Base-by-base conservation (phyloP, 2,797 vertebrate species). In the Labeo calbasu region DNA sequence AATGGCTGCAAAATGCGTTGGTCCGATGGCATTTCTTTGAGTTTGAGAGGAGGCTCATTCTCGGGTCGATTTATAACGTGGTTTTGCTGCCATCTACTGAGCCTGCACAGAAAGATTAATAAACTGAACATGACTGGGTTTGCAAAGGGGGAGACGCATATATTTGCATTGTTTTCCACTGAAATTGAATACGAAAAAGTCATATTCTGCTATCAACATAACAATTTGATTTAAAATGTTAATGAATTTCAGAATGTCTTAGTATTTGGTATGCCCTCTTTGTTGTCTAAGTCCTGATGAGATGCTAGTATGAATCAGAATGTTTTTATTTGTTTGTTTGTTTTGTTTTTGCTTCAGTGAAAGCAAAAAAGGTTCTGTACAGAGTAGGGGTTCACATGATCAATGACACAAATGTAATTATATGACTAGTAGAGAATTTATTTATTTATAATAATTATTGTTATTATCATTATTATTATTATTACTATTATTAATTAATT, bases 31-130 rank as follows among this genome's bases (percentile, higher is more conserved):
- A 61, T 77, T 57, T 80, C 3, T 32, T 59, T 12, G 32, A 48
- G 59, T 65, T 51, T 51, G 36, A 61, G 15, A 63, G 15, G 21
- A 73, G 19, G 21, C 28, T 66, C 9, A n/a, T 23, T 48, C 4
- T 25, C 28, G 17, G 6, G 40, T 55, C 65, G 66, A 50, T 70
- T 63, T 84, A 86, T 86, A 87, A 77, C 84, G 86, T 77, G 80
- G 50, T 84, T 85, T 50, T 89, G 87, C 88, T 89, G 88, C 88
- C 88, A 88, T 88, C 88, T 89, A 84, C 77, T 88, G 88, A 87
- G 81, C 72, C 12, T 43, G 19, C 23, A 53, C 2, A 78, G 9
- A 51, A 61, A 21, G 4, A 43, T 32, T 10, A 59, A n/a, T 36
- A 5, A 5, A 48, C 9, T 25, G 15, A 13, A 66, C 4, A 36